Percentiles rank a stretch among this genome's conserved stretches.
Conservation (phyloP, 2,797 vertebrate species). For the Cyclopterus lumpus region DNA sequence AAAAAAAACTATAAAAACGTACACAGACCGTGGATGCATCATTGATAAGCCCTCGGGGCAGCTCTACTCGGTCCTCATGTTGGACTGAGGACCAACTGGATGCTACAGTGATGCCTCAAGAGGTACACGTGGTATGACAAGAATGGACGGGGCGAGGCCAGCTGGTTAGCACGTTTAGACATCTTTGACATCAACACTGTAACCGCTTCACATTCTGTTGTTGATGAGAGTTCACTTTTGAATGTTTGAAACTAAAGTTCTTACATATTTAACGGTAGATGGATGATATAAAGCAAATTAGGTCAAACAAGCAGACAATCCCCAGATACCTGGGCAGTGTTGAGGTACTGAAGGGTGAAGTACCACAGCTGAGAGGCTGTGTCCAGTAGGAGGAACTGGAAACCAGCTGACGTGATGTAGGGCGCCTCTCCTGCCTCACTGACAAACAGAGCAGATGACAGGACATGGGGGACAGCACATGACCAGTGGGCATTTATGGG, state of each 20-base stretch:
- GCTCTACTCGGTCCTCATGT: no score
- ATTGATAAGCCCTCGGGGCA: no score
- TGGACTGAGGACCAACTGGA: no score
- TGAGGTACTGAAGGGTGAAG: slow-evolving; percentile 94
- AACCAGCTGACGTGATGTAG: slow-evolving; percentile 94
- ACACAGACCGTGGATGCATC: no score
- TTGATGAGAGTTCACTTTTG: not conserved
- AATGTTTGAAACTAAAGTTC: not conserved
- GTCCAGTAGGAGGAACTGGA: slow-evolving; percentile 94
- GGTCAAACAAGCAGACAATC: not conserved
- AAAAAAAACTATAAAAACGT: no score
- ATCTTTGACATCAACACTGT: not conserved
- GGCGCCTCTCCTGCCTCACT: slow-evolving; percentile 90
- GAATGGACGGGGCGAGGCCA: no score
- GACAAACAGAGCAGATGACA: slow-evolving; percentile 29
- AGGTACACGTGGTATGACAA: no score
- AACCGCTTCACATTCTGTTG: no score
- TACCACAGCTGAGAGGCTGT: slow-evolving; percentile 95
- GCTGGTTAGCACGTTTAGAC: not conserved
- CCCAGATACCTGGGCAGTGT: slow-evolving; percentile 83
- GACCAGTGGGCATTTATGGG: not conserved
- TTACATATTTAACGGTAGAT: not conserved
- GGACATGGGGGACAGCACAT: not conserved
- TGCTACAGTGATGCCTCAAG: no score
- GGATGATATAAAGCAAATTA: not conserved